phyloP scores from a whole-genome alignment of 2,888 invertebrate genomes.

The Rhagophthalmus giganteus region DNA sequence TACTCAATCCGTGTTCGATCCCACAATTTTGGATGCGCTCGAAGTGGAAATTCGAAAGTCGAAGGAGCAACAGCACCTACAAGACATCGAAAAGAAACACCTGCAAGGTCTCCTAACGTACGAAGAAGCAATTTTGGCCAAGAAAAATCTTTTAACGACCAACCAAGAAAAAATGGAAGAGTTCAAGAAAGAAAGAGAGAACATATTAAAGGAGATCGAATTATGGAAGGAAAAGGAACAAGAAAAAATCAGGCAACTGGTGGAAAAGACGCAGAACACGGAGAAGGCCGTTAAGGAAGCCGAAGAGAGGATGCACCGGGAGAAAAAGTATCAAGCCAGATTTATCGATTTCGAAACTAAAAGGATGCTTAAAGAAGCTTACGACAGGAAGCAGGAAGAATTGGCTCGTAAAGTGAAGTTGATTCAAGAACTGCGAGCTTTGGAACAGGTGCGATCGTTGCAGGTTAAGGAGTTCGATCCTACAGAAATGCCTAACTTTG shows the following conservation, averaged over 20 bases:
- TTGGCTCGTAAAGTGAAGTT: conserved; percentile 49
- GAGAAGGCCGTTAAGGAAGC: conserved; percentile 59
- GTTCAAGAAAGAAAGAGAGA: conserved; percentile 58
- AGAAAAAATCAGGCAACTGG: conserved; percentile 56
- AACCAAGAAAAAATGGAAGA: conserved; percentile 60
- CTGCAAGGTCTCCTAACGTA: conserved; percentile 61
- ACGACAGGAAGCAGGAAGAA: conserved; percentile 49
- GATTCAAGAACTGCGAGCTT: conserved; percentile 52
- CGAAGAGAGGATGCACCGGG: conserved; percentile 58
- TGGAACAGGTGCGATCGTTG: conserved; percentile 47
- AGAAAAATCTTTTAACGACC: conserved; percentile 55
- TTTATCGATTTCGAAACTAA: conserved; percentile 59
- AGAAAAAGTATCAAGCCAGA: conserved; percentile 56
- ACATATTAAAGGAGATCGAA: conserved; percentile 59
- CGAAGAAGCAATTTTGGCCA: conserved; percentile 64
- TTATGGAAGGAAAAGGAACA: conserved; percentile 58
- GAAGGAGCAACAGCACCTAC: conserved; percentile 57
- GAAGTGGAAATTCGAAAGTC: conserved; percentile 57
- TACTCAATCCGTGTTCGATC: conserved; percentile 56
- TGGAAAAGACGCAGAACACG: conserved; percentile 57
- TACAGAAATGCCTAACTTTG: conserved; percentile 62
- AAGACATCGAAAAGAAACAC: conserved; percentile 63
- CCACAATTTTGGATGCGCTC: conserved; percentile 54
- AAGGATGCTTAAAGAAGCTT: conserved; percentile 44
- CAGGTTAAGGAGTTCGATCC: conserved; percentile 59